phyloP scores from a whole-genome alignment of 2,888 invertebrate species.

The Lasioglossum figueresi region DNA sequence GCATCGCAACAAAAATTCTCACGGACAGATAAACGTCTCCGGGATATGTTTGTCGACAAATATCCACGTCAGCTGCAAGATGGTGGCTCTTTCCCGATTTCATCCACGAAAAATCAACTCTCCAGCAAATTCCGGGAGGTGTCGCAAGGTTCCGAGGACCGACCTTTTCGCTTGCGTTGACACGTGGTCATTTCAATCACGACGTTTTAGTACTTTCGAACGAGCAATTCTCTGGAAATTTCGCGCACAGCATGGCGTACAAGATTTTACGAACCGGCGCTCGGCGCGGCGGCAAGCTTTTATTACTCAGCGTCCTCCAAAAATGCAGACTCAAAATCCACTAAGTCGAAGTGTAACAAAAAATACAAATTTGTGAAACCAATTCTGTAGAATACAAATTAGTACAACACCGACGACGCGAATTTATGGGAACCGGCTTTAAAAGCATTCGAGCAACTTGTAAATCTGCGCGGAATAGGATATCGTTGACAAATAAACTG shows the following conservation, averaged over 20 bases:
- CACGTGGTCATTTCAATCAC: conserved; percentile 10
- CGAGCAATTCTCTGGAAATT: not conserved
- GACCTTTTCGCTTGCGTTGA: not conserved
- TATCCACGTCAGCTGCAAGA: not conserved
- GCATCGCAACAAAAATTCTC: not conserved
- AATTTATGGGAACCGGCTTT: not conserved
- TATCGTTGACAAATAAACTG: not conserved
- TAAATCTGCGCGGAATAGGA: not conserved
- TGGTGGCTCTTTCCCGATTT: not conserved
- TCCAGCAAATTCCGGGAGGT: not conserved
- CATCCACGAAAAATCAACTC: not conserved
- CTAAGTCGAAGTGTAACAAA: no score
- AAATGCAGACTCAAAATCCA: not conserved
- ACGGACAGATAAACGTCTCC: not conserved
- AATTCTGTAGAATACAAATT: conserved; percentile 6
- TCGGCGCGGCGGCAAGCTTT: not conserved
- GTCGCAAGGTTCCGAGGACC: not conserved
- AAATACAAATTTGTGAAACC: no score
- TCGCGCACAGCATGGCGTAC: not conserved
- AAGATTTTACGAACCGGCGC: not conserved
- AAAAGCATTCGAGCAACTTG: not conserved
- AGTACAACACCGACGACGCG: conserved; percentile 8
- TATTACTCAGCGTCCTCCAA: not conserved
- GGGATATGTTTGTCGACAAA: not conserved
- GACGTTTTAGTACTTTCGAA: not conserved